Percentiles rank a stretch among this genome's conserved stretches.
These are phyloP conservation scores for Troides oblongomaculatus DNA, from an alignment of 2,888 invertebrate species.

Conservation along the genomic window DNA sequence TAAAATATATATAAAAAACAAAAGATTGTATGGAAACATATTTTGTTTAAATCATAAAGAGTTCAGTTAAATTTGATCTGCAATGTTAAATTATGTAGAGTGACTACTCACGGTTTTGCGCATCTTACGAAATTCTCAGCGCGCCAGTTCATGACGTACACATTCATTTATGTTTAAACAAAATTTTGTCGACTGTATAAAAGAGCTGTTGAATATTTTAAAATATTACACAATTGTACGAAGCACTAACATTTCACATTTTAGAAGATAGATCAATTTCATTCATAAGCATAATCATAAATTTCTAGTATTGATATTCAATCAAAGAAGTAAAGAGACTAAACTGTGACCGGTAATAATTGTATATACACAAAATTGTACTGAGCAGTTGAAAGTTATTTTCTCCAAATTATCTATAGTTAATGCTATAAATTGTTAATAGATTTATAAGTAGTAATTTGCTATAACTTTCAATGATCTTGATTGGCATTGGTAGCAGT, in stretches of 20 bases:
- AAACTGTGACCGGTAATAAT: too few species aligned
- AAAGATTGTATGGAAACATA: conserved; percentile 1
- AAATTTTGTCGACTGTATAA: conserved; percentile 17
- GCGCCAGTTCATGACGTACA: conserved; percentile 17
- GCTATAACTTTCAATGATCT: too few species aligned
- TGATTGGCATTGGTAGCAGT: too few species aligned
- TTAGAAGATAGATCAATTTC: not conserved
- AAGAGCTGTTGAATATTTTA: conserved; percentile 3
- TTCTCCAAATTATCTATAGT: too few species aligned
- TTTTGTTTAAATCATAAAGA: conserved; percentile 19
- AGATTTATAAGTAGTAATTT: too few species aligned
- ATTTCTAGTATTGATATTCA: too few species aligned
- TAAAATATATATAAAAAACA: not conserved
- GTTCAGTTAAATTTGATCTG: conserved; percentile 23
- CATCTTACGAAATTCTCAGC: conserved; percentile 17
- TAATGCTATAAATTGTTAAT: too few species aligned
- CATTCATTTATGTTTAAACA: conserved; percentile 21
- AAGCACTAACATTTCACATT: not conserved
- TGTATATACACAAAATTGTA: too few species aligned
- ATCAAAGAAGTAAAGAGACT: too few species aligned
- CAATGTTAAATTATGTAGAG: conserved; percentile 29
- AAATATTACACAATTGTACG: not conserved
- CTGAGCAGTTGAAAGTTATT: too few species aligned
- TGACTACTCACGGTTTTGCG: conserved; percentile 21
- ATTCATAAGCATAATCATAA: not conserved